Base-by-base conservation (phyloP, 2,797 vertebrate genomes). In the Rhinophrynus dorsalis region DNA sequence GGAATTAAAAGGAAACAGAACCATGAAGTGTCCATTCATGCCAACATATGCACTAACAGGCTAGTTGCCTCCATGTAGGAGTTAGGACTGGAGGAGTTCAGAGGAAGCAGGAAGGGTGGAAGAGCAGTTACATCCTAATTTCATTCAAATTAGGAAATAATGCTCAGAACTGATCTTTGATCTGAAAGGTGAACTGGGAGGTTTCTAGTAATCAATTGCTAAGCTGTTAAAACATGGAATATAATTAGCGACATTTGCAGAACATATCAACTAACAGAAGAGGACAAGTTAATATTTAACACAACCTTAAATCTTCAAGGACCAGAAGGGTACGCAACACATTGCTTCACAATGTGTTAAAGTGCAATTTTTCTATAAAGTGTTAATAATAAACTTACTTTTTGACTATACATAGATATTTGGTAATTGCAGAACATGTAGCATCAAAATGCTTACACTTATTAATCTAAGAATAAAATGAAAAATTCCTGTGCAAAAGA, bases 71-170 rank as follows among this genome's bases (percentile, higher is more conserved):
- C 50, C 24, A 51, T 40, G 40, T 13, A 56, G 6, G 26, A 50
- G 24, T 65, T 18, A 48, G 2, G 26, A 42, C 17, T 65, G 33
- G 26, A 42, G 52, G 42, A 58, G 32, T 26, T 15, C 2, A 32
- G 44, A 40, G 69, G 54, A 58, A 66, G 59, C 24, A 54, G 64
- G 61, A 72, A 65, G 61, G 69, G 69, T 45, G 69, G 61, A 52
- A 48, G 35, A 32, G 17, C 32, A 58, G 45, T 47, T 24, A 72
- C 69, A 72, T 72, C 61, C 68, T 56, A 64, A 50, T 9, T 40
- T 18, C 56, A 64, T 38, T 37, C 26, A 70, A 55, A 56, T 23
- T 18, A 8, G 33, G 27, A 56, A 71, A 33, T 55, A 21, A 30
- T 47, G 21, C 17, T 51, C 40, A 56, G 64, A 63, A 47, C n/a